Conservation (phyloP, 2,888 invertebrate genomes). For the Petrolisthes cinctipes region DNA sequence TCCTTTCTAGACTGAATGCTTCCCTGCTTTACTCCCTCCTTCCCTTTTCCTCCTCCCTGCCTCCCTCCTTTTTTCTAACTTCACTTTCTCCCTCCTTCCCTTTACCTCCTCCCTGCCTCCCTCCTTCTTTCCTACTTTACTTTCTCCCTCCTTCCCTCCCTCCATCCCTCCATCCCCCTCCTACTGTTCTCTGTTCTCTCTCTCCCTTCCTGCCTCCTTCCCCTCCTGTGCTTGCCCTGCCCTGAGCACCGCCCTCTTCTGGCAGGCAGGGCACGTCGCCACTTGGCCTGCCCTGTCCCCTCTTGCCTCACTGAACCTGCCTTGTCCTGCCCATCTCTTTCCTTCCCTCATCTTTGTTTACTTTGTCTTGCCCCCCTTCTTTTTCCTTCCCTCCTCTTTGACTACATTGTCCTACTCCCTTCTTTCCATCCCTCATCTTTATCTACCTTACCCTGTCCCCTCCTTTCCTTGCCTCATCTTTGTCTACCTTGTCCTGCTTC, state of each 20-base stretch:
- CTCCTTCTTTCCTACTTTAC: not conserved
- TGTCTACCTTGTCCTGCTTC: not conserved
- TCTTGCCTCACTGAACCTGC: too few relatives aligned
- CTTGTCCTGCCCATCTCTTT: not conserved
- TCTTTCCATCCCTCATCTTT: not conserved
- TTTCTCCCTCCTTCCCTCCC: not conserved
- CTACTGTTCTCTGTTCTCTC: not conserved
- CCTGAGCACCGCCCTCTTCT: not conserved
- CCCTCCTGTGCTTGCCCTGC: not conserved
- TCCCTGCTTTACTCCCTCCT: not conserved
- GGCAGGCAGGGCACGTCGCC: too few relatives aligned
- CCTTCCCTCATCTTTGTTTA: not conserved
- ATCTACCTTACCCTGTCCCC: not conserved
- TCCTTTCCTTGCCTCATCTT: not conserved
- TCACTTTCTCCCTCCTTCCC: not conserved
- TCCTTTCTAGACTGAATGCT: not conserved
- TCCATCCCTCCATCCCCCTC: not conserved
- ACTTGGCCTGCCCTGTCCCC: too few relatives aligned
- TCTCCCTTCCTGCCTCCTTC: not conserved
- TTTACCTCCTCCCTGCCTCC: not conserved
- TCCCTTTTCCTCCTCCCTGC: not conserved
- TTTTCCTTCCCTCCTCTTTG: not conserved
- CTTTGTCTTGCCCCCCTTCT: not conserved
- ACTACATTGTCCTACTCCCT: not conserved
- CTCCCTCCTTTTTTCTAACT: not conserved